A percentile compares a stretch with the other conserved stretches of the same genome.
Evolutionary conservation across 2,797 vertebrate genomes (phyloP).

Genomic region (Sitta carolinensis): DNA sequence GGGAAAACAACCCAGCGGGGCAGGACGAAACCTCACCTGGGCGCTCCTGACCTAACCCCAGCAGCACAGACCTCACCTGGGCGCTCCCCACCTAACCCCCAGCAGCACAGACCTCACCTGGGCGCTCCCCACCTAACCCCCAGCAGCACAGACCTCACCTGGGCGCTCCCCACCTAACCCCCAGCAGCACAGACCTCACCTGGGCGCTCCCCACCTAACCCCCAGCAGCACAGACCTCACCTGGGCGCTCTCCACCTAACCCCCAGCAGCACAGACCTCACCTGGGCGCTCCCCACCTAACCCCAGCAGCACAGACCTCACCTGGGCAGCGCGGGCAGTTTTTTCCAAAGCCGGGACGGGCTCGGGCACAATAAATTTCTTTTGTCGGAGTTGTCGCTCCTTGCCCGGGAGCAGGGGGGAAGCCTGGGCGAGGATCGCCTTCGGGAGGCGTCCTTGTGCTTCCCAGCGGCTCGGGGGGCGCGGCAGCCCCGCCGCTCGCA

Average conservation of each 20-base stretch:
- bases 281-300: no score
- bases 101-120: no score
- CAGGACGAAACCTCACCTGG: background rate
- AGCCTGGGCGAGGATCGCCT: background rate
- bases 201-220: background rate
- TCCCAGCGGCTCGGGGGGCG: background rate
- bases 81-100: no score
- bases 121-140: no score
- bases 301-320: background rate
- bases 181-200: background rate
- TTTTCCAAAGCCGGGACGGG: background rate
- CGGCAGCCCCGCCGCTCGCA: background rate
- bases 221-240: background rate
- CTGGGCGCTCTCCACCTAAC: no score
- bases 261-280: no score
- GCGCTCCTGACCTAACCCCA: background rate
- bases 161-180: no score
- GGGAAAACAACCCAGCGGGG: background rate
- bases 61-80: background rate
- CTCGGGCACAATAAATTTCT: background rate
- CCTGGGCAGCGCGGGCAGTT: fast-evolving
- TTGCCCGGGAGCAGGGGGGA: fast-evolving
- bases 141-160: background rate
- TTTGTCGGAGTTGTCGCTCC: background rate
- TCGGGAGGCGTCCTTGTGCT: slow-evolving; percentile 70